These are phyloP conservation scores for Sycophaga agraensis DNA, from an alignment of 1,140 invertebrate species.

Conservation along the genomic window DNA sequence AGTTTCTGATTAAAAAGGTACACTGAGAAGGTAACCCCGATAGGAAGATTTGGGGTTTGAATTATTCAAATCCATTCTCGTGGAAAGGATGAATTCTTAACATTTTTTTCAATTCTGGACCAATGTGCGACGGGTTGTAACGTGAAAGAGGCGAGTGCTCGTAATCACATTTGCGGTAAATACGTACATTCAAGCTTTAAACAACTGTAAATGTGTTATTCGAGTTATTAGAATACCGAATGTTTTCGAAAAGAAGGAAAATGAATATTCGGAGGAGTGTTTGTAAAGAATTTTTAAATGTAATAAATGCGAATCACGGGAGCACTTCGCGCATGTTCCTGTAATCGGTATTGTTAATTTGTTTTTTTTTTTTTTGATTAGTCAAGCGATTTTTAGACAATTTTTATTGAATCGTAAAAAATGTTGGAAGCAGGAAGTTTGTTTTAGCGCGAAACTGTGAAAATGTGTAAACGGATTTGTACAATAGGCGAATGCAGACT, in stretches of 20 bases:
- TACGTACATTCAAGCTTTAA: background rate
- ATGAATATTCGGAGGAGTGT: slow-evolving; percentile 11
- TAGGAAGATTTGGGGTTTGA: too few species aligned
- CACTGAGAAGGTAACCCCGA: too few species aligned
- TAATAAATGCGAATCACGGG: slow-evolving; percentile 13
- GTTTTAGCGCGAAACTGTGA: slow-evolving; percentile 17
- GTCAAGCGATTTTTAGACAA: slow-evolving; percentile 27
- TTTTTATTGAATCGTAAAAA: slow-evolving; percentile 23
- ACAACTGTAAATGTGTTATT: slow-evolving; percentile 9
- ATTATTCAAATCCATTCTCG: too few species aligned
- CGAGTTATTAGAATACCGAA: background rate
- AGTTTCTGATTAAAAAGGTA: too few species aligned
- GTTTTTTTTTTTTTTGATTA: slow-evolving; percentile 20
- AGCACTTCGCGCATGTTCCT: slow-evolving; percentile 28
- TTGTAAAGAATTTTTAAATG: slow-evolving; percentile 24
- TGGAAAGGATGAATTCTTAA: too few species aligned
- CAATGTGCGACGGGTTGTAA: slow-evolving; percentile 22
- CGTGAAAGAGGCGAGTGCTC: background rate
- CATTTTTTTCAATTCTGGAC: too few species aligned
- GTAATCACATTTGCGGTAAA: slow-evolving; percentile 5
- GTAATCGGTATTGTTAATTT: slow-evolving; percentile 28
- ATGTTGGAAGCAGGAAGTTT: slow-evolving; percentile 26
- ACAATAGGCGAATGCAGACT: slow-evolving; percentile 44
- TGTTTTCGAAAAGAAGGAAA: slow-evolving; percentile 2
- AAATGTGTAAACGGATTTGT: slow-evolving; percentile 39